These are phyloP conservation scores for Chroicocephalus ridibundus DNA, from an alignment of 2,113 vertebrate genomes.

Conservation along the genomic window DNA sequence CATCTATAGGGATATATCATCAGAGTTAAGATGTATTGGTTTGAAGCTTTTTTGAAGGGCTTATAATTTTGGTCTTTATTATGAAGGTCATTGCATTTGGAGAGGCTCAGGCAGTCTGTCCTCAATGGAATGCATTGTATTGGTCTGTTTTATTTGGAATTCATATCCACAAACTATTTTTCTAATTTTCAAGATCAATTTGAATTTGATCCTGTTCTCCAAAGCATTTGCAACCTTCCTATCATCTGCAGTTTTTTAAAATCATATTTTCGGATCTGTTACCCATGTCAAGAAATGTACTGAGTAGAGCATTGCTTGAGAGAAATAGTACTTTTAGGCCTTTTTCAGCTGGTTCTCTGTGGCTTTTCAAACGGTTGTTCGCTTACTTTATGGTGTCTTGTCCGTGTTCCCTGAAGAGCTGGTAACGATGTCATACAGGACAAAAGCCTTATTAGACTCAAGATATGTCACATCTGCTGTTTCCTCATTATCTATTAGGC, in stretches of 20 bases:
- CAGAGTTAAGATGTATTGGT: neutral
- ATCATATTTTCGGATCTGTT: neutral
- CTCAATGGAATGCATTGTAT: neutral
- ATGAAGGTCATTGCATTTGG: neutral
- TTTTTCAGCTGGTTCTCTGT: neutral
- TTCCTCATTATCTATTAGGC: neutral
- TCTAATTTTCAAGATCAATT: neutral
- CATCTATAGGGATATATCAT: neutral
- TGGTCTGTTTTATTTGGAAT: neutral
- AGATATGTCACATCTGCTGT: neutral
- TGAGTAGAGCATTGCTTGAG: neutral
- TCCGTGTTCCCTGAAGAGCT: neutral
- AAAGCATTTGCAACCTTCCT: neutral
- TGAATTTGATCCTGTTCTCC: neutral
- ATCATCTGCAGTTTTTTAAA: neutral
- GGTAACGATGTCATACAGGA: neutral
- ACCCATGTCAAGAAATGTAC: neutral
- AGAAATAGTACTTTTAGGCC: neutral
- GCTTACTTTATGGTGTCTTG: neutral
- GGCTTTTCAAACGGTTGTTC: neutral
- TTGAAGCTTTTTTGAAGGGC: neutral
- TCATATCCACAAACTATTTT: neutral
- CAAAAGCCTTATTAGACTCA: neutral
- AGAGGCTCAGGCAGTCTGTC: neutral
- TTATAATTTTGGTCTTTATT: constrained; percentile 2